Evolutionary conservation across 2,797 vertebrate species (phyloP), one percentile per base, ranked within the genome.

Genomic region (Sebastes jordani): DNA sequence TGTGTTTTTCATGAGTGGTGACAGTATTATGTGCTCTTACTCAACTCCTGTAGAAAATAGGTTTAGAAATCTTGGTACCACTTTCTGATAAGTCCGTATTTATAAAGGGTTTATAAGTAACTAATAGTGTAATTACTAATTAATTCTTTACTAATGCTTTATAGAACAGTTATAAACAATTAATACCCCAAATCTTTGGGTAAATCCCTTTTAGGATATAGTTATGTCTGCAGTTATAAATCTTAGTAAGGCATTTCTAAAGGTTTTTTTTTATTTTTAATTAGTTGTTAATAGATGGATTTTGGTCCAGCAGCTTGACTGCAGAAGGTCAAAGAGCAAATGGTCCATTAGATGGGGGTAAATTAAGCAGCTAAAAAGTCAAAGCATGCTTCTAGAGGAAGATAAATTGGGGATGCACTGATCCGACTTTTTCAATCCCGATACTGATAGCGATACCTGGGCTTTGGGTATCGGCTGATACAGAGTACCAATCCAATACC

Each of bases 1-100:
- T 64, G 58, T 74, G 46, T 25, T 77, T 82, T 76, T 82, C 32
- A 59, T 18, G 36, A 69, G 25, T 25, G 27, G 2, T 27, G 61
- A 71, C 46, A 59, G 34, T 16, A 67, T 75, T 56, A 7, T 64
- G 20, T 38, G 59, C 32, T 63, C 42, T 65, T 69, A 30, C 20
- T 23, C 27, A 65, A 36, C 27, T 49, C 6, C 36, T 25, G 46
- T 65, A 36, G 5, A 25, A 2, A 81, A 74, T 1, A 13, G 22
- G 22, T 34, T 30, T 67, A 32, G 13, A 81, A 56, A 60, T 60
- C 55, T 36, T 14, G 2, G 5, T 11, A 34, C 8, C 0, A 22
- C 59, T 58, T 52, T 30, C 18, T 66, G 14, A 42, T n/a, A 66
- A 54, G n/a, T 69, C 29, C 16, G 1, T 49, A 7, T 71, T 42